Evolutionary conservation across 2,888 invertebrate species (phyloP), one percentile per base, ranked within the genome.

Genomic region (Lissonota sp.): DNA sequence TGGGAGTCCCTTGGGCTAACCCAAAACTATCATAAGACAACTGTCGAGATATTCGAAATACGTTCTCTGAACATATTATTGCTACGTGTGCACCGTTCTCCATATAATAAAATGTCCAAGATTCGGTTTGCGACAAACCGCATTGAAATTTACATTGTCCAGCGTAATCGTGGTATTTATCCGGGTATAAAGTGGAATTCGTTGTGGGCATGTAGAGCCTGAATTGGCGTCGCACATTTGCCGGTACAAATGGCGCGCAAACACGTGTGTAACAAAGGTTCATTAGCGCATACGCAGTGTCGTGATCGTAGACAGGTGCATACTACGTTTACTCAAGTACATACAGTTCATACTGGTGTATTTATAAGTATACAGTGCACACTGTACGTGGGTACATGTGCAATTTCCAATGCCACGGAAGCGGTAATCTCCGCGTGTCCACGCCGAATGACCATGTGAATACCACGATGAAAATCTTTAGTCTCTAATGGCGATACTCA

Each of bases 211-310:
- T 51, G 69, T 73, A 79, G 62, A 79, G 73, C 55, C 57, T 63
- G 62, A 14, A 57, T 40, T 12, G 55, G 14, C 40, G 51, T 55
- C 62, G 62, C 16, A 5, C 55, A 57, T 67, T 62, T 40, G 46
- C 55, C 55, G 12, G 67, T 57, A 53, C 63, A 63, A 73, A 79
- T 67, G 73, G 62, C 63, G 62, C 67, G 57, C 73, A 73, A 79
- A 79, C 79, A 73, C 79, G 73, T 63, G 46, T 63, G 57, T 73
- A 79, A 79, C 79, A 79, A 79, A 79, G 73, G 49, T 79, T 79
- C 79, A 73, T 79, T 79, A 79, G 73, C 63, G 67, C 57, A 69
- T 51, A 69, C 73, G 62, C 39, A 63, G 69, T 62, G 63, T 72
- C 46, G 67, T 49, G 60, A 46, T 55, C 55, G 67, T 63, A 67